Base-by-base conservation (phyloP, 64 coral and sea anemone species). In the Montipora capricornis region DNA sequence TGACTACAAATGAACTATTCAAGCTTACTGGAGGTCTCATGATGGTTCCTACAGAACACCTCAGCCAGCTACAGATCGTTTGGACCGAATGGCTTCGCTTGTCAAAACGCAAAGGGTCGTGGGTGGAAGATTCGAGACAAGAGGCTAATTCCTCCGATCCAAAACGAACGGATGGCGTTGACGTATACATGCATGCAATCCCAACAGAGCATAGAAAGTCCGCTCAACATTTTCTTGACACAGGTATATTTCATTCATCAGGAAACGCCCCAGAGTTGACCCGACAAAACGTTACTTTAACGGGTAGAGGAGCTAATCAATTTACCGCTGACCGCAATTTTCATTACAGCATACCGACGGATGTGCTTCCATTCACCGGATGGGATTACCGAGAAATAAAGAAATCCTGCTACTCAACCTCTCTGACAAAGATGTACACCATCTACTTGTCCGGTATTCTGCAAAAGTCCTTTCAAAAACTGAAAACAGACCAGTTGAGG, bases 361-460 rank as follows among this genome's bases (percentile, higher is more conserved):
- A 93, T 86, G 83, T 75, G 37, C 20, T 87, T 14, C 91, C 91
- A 44, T 93, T 93, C 20, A 87, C 53, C 13, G 50, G 74, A 15
- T 91, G 89, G 89, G 89, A 91, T 37, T 82, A 91, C 89, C 64
- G 44, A 70, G 44, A 6, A 68, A 67, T 58, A 20, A 6, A 55
- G 59, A 47, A 50, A 48, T 45, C 19, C 19, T 44, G 26, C 37
- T 45, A 76, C 44, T 26, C 9, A 14, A 12, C 14, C 26, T 80
- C 76, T 44, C 26, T 91, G 7, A 20, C 22, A 37, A 67, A 67
- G 64, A 67, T 91, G 59, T 93, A 87, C 82, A 87, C 29, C 76
- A 67, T 44, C 37, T 93, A 87, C 37, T 45, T 93, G 20, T 66
- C 73, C 3, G 5, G 50, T 7, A 76, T 87, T 2, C 62, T 93